Percentiles rank a stretch among this genome's conserved stretches.
Conservation (phyloP, 2,888 invertebrate genomes). For the Tachina grossa region DNA sequence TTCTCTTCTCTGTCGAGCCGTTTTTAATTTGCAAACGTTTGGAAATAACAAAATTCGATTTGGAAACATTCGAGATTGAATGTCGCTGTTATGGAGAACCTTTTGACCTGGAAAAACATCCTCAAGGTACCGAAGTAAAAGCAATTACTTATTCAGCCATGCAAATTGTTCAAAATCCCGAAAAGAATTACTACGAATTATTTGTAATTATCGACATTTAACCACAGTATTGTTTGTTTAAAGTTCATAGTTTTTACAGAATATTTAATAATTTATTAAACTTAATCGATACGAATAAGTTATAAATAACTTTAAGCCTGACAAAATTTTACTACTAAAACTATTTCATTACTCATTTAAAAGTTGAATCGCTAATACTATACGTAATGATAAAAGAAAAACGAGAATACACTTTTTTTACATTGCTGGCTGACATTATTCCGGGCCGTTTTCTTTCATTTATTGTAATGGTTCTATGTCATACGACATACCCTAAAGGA, state of each 20-base stretch:
- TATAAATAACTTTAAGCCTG: background rate
- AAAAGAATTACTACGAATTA: slow-evolving; percentile 90
- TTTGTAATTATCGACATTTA: slow-evolving; percentile 99
- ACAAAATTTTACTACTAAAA: too few species aligned
- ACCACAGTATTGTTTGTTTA: slow-evolving; percentile 57
- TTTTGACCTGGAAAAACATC: slow-evolving; percentile 95
- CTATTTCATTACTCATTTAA: too few species aligned
- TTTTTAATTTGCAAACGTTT: slow-evolving; percentile 93
- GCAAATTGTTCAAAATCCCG: slow-evolving; percentile 92
- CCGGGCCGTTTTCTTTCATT: too few species aligned
- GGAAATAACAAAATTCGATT: slow-evolving; percentile 93
- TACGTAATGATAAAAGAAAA: too few species aligned
- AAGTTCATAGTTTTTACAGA: slow-evolving; percentile 44
- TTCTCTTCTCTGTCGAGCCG: slow-evolving; percentile 95
- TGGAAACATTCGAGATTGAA: slow-evolving; percentile 91
- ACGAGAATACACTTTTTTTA: too few species aligned
- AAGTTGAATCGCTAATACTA: too few species aligned
- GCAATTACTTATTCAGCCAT: slow-evolving; percentile 99
- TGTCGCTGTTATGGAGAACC: slow-evolving; percentile 95
- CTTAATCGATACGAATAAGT: background rate
- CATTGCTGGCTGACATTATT: too few species aligned
- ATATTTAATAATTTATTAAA: slow-evolving; percentile 8
- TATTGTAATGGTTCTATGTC: too few species aligned
- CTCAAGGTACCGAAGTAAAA: slow-evolving; percentile 99
- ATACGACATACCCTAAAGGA: too few species aligned